phyloP scores from a whole-genome alignment of 2,113 vertebrate genomes.

The Pteronura brasiliensis region DNA sequence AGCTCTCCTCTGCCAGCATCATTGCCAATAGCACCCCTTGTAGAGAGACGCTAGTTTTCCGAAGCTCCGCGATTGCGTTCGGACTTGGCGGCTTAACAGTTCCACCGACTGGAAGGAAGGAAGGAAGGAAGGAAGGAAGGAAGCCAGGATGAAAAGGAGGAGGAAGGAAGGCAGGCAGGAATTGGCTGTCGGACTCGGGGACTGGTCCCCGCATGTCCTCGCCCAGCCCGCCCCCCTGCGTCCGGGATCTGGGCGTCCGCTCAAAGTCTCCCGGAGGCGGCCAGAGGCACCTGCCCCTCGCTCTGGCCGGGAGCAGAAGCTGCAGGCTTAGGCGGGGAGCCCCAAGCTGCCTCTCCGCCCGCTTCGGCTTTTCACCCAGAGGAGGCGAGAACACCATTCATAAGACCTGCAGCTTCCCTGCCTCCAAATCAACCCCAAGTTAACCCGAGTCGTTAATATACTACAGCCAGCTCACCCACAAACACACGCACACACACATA shows the following conservation, averaged over 20 bases:
- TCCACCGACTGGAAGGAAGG: slow-evolving; percentile 53
- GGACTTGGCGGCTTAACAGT: slow-evolving; percentile 79
- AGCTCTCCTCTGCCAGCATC: slow-evolving; percentile 45
- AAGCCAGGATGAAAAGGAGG: slow-evolving; percentile 60
- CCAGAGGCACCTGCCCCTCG: slow-evolving; percentile 72
- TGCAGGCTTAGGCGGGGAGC: slow-evolving; percentile 34
- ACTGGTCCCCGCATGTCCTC: slow-evolving; percentile 48
- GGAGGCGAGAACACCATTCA: slow-evolving; percentile 71
- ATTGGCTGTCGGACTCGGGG: slow-evolving; percentile 54
- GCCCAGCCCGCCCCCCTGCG: slow-evolving; percentile 29
- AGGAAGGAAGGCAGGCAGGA: slow-evolving; percentile 70
- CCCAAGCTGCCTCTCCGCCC: slow-evolving; percentile 23
- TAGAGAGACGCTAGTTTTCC: slow-evolving; percentile 60
- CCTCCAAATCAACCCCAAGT: slow-evolving; percentile 70
- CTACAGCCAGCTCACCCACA: slow-evolving; percentile 4
- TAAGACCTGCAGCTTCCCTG: slow-evolving; percentile 76
- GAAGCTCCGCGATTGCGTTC: slow-evolving; percentile 55
- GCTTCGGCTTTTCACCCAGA: slow-evolving; percentile 36
- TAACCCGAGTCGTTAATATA: slow-evolving; percentile 76
- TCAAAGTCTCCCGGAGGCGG: slow-evolving; percentile 56
- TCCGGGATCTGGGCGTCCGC: slow-evolving; percentile 38
- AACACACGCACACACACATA: neutral
- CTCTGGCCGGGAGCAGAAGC: slow-evolving; percentile 20
- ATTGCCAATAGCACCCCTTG: slow-evolving; percentile 68
- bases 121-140: slow-evolving; percentile 69